Evolutionary conservation across 1,140 invertebrate species (phyloP).

Genomic region (Drosophila watanabei): DNA sequence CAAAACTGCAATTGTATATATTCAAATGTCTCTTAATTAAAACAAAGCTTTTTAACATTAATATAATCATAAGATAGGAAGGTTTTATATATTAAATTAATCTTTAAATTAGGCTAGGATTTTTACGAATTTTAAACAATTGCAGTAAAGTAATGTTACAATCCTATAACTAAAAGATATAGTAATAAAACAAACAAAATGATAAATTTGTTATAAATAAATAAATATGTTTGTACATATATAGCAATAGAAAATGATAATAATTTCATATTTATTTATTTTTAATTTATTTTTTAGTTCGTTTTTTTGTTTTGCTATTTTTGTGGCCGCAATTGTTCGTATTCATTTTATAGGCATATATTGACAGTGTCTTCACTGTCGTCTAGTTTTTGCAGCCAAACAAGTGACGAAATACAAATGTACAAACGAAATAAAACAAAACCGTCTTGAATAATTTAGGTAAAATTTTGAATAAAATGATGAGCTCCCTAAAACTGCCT

Average conservation of each 20-base stretch:
- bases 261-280: not conserved
- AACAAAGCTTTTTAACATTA: not conserved
- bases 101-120: no score
- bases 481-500: not conserved
- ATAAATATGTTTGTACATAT: no score
- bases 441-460: not conserved
- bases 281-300: not conserved
- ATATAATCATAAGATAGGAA: no score
- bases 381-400: not conserved
- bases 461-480: not conserved
- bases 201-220: no score
- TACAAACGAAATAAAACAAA: not conserved
- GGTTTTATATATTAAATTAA: no score
- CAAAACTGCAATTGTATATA: not conserved
- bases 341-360: constrained; percentile 6
- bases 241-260: no score
- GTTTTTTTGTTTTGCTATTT: not conserved
- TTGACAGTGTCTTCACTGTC: not conserved
- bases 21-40: not conserved
- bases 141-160: no score
- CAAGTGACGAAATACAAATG: not conserved
- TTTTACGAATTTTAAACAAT: no score
- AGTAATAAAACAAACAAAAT: no score
- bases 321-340: constrained; percentile 6
- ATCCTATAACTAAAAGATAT: no score